Conservation (phyloP, 2,888 invertebrate genomes). For the Oithona nana region DNA sequence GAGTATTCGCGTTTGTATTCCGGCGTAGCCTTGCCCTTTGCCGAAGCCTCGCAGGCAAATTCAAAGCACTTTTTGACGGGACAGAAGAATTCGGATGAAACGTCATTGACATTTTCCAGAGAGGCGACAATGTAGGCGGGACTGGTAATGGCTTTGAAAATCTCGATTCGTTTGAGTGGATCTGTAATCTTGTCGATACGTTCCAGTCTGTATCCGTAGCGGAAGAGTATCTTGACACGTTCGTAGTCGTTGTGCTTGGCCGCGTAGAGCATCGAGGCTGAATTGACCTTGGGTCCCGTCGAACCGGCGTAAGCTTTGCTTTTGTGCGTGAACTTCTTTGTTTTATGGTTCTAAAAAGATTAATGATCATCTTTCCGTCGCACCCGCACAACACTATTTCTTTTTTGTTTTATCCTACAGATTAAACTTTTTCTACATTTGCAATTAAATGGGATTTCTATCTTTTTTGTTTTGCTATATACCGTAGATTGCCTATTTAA, state of each 20-base stretch:
- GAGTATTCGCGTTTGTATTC: constrained; percentile 12
- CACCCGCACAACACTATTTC: too few species aligned
- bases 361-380: too few species aligned
- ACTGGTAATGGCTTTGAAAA: constrained; percentile 11
- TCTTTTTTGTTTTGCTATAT: too few species aligned
- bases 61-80: constrained; percentile 14
- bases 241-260: constrained; percentile 13
- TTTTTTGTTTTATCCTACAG: too few species aligned
- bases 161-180: constrained; percentile 10
- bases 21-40: constrained; percentile 6
- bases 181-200: constrained; percentile 9
- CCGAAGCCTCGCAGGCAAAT: constrained; percentile 11
- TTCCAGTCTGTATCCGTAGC: constrained; percentile 11
- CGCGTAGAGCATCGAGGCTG: constrained; percentile 4
- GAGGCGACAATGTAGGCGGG: constrained; percentile 13
- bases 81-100: constrained; percentile 13
- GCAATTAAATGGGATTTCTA: too few species aligned
- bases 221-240: constrained; percentile 8
- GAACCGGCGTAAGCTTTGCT: constrained; percentile 11
- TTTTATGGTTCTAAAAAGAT: constrained; percentile 7
- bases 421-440: too few species aligned
- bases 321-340: constrained; percentile 14
- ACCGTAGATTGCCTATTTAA: too few species aligned
- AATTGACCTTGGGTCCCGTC: constrained; percentile 1
- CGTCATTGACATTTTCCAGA: constrained; percentile 9